phyloP scores from a whole-genome alignment of 2,888 invertebrate genomes.

The Hirudinaria manillensis region DNA sequence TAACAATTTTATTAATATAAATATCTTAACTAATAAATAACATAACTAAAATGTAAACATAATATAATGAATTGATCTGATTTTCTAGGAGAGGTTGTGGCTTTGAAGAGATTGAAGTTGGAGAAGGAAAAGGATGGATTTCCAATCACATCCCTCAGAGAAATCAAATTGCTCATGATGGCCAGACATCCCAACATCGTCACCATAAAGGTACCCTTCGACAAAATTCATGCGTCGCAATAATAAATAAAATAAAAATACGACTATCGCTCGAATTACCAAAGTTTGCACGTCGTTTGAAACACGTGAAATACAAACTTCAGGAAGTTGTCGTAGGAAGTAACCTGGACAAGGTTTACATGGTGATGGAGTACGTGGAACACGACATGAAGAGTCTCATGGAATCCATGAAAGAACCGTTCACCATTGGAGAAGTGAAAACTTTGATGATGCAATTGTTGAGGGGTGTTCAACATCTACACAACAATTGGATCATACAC shows the following conservation, averaged over 20 bases:
- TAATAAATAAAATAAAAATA: too few relatives aligned
- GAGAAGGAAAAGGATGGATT: constrained; percentile 99
- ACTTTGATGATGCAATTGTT: constrained; percentile 86
- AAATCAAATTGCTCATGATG: constrained; percentile 94
- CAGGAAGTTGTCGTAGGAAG: constrained; percentile 93
- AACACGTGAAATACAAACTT: too few relatives aligned
- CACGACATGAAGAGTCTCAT: constrained; percentile 95
- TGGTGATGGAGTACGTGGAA: constrained; percentile 98
- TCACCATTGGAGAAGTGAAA: constrained; percentile 73
- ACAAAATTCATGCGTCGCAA: too few relatives aligned
- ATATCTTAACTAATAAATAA: too few relatives aligned
- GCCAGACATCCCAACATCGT: constrained; percentile 95
- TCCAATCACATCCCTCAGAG: constrained; percentile 92
- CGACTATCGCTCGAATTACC: too few relatives aligned
- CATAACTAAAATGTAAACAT: too few relatives aligned
- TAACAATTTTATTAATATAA: too few relatives aligned
- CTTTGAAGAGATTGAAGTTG: constrained; percentile 95
- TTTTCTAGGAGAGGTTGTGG: constrained; percentile 79
- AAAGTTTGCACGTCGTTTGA: too few relatives aligned
- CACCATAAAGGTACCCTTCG: constrained; percentile 63
- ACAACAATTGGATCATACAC: constrained; percentile 98
- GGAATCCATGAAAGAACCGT: constrained; percentile 78
- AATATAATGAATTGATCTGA: constrained; percentile 13
- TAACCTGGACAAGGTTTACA: constrained; percentile 86
- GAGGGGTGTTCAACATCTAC: constrained; percentile 86